Evolutionary conservation across 2,888 invertebrate species (phyloP).

Genomic region (Scaptomyza caliginosa): DNA sequence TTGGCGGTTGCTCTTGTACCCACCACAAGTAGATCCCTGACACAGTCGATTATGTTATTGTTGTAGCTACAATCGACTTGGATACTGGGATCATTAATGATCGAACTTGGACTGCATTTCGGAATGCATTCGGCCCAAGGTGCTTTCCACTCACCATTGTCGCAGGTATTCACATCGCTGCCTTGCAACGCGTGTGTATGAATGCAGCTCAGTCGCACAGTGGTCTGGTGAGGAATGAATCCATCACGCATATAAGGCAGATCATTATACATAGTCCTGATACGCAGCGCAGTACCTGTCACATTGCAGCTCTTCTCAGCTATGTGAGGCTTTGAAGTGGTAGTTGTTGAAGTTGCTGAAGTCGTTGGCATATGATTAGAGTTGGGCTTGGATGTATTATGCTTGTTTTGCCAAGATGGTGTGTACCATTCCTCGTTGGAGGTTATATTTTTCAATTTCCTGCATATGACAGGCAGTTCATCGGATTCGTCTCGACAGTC

Average conservation of each 20-base stretch:
- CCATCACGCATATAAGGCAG: slow-evolving; percentile 2
- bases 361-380: too few relatives aligned
- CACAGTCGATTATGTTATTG: slow-evolving; percentile 5
- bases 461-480: slow-evolving; percentile 34
- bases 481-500: slow-evolving; percentile 45
- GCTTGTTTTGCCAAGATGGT: neutral
- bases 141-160: slow-evolving; percentile 31
- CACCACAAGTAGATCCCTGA: neutral
- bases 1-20: neutral
- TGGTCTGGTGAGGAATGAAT: slow-evolving; percentile 10
- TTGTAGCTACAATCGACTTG: slow-evolving; percentile 5
- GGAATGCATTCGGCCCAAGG: slow-evolving; percentile 17
- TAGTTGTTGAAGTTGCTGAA: neutral
- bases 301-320: slow-evolving; percentile 8
- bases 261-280: slow-evolving; percentile 7
- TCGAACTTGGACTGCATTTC: neutral
- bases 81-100: slow-evolving; percentile 11
- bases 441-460: neutral
- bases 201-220: slow-evolving; percentile 20
- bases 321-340: neutral
- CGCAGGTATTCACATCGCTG: slow-evolving; percentile 23
- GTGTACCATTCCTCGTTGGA: neutral
- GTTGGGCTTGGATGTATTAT: neutral
- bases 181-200: neutral
- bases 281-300: neutral